Base-by-base conservation (phyloP, 2,797 vertebrate genomes). In the Coilia nasus region DNA sequence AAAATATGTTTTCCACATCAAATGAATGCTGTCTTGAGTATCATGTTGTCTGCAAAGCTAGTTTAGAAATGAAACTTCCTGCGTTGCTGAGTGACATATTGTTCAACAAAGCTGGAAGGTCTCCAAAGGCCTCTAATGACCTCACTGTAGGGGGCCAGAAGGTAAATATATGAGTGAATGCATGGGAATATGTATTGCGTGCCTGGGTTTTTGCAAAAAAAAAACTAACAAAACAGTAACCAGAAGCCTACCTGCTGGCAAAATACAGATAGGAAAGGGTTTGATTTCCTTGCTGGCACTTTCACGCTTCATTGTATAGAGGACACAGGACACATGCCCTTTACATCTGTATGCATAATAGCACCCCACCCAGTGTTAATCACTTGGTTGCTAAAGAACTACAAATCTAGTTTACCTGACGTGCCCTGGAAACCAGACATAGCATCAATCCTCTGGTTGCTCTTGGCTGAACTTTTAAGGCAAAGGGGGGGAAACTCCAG, bases 271-370 rank as follows among this genome's bases (percentile, higher is more conserved):
- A 71, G 31, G 71, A 81, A 81, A 87, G 88, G 83, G 85, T 90
- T 83, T 67, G 44, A 83, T 83, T 93, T 94, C 92, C 91, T 91
- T 59, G 87, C 89, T 93, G 91, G 88, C 90, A 83, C 35, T 47
- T 28, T 86, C 85, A 87, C 87, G 92, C 83, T 88, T 83, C 88
- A 78, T 88, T 83, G 64, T 84, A 89, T 67, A 87, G 81, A 59
- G 75, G 88, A 89, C 50, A 75, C 1, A 2, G 60, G 47, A 50
- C 83, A 88, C 88, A 84, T 92, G 89, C 88, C 21, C 15, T 90
- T 71, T 91, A 91, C 91, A 91, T 88, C 83, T 25, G 60, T 89
- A 90, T 89, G 50, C 50, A 85, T 89, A 85, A 90, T 90, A 85
- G 87, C 82, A 80, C 83, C 35, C 87, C 87, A 81, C 88, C 87